These are phyloP conservation scores for Tenthredo notha DNA, from an alignment of 2,888 invertebrate species.

Conservation along the genomic window DNA sequence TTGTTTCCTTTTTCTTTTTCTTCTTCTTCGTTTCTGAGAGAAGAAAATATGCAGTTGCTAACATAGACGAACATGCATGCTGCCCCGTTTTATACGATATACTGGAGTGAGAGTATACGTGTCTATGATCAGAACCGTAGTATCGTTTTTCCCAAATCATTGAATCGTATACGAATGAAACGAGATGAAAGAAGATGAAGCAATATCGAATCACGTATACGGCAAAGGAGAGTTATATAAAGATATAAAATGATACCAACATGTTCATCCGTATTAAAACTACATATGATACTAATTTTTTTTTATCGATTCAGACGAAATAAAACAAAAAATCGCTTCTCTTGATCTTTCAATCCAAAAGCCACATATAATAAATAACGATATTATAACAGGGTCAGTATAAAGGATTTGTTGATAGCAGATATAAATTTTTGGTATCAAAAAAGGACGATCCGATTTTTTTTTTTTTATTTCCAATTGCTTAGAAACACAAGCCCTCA, in stretches of 20 bases:
- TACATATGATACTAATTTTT: no score
- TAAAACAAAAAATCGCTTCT: background rate
- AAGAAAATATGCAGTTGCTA: background rate
- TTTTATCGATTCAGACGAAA: no score
- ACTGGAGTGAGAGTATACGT: background rate
- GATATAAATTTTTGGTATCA: background rate
- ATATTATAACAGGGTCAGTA: no score
- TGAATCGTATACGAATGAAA: constrained; percentile 55
- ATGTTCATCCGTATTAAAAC: no score
- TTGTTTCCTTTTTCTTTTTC: no score
- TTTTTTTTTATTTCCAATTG: no score
- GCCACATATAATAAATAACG: background rate
- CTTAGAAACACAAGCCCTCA: no score
- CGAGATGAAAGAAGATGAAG: constrained; percentile 33
- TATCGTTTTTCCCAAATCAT: constrained; percentile 71
- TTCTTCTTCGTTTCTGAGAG: background rate
- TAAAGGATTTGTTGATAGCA: no score
- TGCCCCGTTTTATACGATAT: background rate
- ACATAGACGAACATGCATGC: background rate
- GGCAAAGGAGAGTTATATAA: no score
- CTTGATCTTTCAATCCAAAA: background rate
- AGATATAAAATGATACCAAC: no score
- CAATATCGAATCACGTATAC: background rate
- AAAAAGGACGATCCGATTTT: background rate
- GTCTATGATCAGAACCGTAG: background rate